A percentile compares a stretch with the other conserved stretches of the same genome.
Evolutionary conservation across 2,113 vertebrate genomes (phyloP).

Genomic region (Nycticorax nycticorax): DNA sequence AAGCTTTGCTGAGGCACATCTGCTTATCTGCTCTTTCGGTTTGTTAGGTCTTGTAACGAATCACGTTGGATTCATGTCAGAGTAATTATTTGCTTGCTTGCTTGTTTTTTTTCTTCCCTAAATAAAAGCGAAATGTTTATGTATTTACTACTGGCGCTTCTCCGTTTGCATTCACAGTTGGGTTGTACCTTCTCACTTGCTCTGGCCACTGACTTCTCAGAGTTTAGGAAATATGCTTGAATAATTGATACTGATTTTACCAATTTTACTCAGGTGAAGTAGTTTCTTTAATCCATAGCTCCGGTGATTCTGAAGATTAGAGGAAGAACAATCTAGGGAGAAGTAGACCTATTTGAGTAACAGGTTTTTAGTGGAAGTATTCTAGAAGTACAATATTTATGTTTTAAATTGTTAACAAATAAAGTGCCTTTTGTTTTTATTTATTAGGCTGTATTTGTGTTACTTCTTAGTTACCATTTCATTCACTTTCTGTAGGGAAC

Average conservation of each 20-base stretch:
- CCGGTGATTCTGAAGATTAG: not conserved
- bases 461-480: not conserved
- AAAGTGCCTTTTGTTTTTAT: not conserved
- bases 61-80: too few relatives aligned
- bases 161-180: not conserved
- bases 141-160: not conserved
- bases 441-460: not conserved
- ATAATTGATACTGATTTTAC: not conserved
- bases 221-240: not conserved
- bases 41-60: too few relatives aligned
- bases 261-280: not conserved
- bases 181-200: not conserved
- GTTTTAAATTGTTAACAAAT: not conserved
- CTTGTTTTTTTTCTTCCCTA: not conserved
- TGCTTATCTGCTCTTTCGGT: fast-evolving
- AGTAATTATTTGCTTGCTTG: not conserved
- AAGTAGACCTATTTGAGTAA: not conserved
- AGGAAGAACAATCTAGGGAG: not conserved
- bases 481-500: not conserved
- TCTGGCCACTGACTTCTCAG: not conserved
- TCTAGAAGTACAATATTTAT: not conserved
- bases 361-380: not conserved
- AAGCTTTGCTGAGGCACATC: too few relatives aligned
- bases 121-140: not conserved
- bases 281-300: not conserved